Evolutionary conservation across 2,797 vertebrate species (phyloP), one percentile per base, ranked within the genome.

Genomic region (Limosa lapponica): DNA sequence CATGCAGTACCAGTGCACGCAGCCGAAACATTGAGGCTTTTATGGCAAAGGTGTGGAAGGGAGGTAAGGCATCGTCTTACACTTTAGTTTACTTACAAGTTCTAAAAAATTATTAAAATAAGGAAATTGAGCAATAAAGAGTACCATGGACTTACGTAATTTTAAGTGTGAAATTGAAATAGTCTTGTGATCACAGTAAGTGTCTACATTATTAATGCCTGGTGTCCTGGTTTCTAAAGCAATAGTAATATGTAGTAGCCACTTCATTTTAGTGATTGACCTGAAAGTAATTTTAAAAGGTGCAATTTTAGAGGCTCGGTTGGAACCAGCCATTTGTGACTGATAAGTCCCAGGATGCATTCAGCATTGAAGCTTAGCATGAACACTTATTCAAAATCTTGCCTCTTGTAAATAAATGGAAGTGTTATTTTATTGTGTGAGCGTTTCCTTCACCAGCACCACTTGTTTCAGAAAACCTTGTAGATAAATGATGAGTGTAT

Each of bases 401-500:
- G 41, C 65, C 69, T 82, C 16, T 91, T 91, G 55, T 65, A 89
- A 95, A 89, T 55, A 61, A 70, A 43, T 77, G 51, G 66, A 69
- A 87, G 87, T 77, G 46, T 83, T 90, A 49, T 91, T 95, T 90
- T 61, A 91, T 19, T 52, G 4, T 74, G 44, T 80, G 43, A 82
- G 10, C 1, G 0, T 43, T 94, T 87, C 65, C 71, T 81, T 95
- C 67, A 83, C 13, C 36, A 75, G 46, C 46, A 22, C 41, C 11
- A 2, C 57, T 95, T 89, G 20, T 59, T 61, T 95, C 64, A 64
- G 39, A 82, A 93, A 96, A 95, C 74, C 17, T 52, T 94, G 84
- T 52, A 80, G 89, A 72, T 95, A 90, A 96, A 85, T 92, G 54
- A 75, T 61, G 46, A 92, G 78, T 39, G 34, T 88, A 62, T 83